These are phyloP conservation scores for Heliothis peltigera DNA, from an alignment of 2,888 invertebrate genomes.

Conservation along the genomic window DNA sequence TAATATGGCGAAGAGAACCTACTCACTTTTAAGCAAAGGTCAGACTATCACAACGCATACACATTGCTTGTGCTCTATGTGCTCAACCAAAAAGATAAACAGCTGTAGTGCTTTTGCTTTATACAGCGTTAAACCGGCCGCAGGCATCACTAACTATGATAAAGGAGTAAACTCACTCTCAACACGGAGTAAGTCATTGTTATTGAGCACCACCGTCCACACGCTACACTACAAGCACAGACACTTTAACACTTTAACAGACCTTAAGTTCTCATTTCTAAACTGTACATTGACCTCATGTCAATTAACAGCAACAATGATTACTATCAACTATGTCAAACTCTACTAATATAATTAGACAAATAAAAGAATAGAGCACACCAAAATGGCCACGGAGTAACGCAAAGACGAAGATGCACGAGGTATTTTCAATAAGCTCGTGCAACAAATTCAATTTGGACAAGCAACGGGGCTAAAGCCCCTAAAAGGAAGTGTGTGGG, in stretches of 20 bases:
- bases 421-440: constrained; percentile 80
- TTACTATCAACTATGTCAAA: constrained; percentile 52
- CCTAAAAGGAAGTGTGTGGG: constrained; percentile 86
- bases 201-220: constrained; percentile 63
- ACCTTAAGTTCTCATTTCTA: constrained; percentile 62
- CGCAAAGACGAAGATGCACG: constrained; percentile 70
- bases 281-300: constrained; percentile 69
- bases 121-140: constrained; percentile 16
- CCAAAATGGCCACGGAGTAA: constrained; percentile 57
- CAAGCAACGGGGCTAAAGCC: constrained; percentile 78
- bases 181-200: constrained; percentile 78
- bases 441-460: constrained; percentile 86
- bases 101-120: constrained; percentile 9
- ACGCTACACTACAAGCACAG: constrained; percentile 57
- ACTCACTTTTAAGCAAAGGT: constrained; percentile 20
- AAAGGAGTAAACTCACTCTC: constrained; percentile 73
- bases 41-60: constrained; percentile 11
- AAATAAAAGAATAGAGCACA: constrained; percentile 27
- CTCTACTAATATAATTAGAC: constrained; percentile 13
- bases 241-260: constrained; percentile 60
- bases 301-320: constrained; percentile 59
- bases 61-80: constrained; percentile 12
- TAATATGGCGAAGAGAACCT: constrained; percentile 12
- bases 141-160: constrained; percentile 32
- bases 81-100: constrained; percentile 14